A percentile compares a stretch with the other conserved stretches of the same genome.
These are phyloP conservation scores for Philhelius pedissequus DNA, from an alignment of 2,888 invertebrate genomes.

Conservation along the genomic window DNA sequence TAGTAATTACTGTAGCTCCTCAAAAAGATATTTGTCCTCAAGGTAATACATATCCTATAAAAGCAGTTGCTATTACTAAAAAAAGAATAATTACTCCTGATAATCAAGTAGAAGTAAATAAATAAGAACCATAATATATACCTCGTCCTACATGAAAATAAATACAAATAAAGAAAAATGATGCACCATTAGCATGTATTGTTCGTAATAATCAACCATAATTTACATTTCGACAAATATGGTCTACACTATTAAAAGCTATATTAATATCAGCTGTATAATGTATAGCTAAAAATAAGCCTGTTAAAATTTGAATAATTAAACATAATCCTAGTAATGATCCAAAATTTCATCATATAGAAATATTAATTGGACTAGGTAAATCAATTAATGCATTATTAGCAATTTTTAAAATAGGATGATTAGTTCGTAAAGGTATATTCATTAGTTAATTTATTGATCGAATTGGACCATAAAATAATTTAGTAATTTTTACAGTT, in stretches of 20 bases:
- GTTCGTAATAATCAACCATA: conserved; percentile 84
- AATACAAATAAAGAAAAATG: conserved; percentile 86
- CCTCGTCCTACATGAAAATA: conserved; percentile 85
- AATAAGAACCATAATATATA: conserved; percentile 81
- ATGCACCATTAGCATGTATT: conserved; percentile 86
- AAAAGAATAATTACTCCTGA: conserved; percentile 84
- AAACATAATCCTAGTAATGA: conserved; percentile 83
- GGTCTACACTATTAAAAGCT: conserved; percentile 84
- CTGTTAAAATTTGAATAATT: conserved; percentile 84
- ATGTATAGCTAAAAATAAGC: conserved; percentile 85
- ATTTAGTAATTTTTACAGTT: conserved; percentile 81
- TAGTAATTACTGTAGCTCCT: conserved; percentile 90
- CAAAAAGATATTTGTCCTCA: conserved; percentile 92
- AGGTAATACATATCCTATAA: conserved; percentile 88
- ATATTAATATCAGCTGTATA: conserved; percentile 83
- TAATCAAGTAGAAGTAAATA: conserved; percentile 82
- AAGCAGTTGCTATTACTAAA: conserved; percentile 85
- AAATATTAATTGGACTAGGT: conserved; percentile 83
- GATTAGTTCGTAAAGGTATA: conserved; percentile 79
- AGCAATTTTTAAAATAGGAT: conserved; percentile 81
- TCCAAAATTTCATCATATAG: conserved; percentile 85
- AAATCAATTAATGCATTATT: conserved; percentile 82
- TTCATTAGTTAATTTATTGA: conserved; percentile 80
- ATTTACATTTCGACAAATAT: conserved; percentile 86
- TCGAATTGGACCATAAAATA: conserved; percentile 81